phyloP scores from a whole-genome alignment of 1,140 invertebrate species.

The Rhynchophorus ferrugineus region DNA sequence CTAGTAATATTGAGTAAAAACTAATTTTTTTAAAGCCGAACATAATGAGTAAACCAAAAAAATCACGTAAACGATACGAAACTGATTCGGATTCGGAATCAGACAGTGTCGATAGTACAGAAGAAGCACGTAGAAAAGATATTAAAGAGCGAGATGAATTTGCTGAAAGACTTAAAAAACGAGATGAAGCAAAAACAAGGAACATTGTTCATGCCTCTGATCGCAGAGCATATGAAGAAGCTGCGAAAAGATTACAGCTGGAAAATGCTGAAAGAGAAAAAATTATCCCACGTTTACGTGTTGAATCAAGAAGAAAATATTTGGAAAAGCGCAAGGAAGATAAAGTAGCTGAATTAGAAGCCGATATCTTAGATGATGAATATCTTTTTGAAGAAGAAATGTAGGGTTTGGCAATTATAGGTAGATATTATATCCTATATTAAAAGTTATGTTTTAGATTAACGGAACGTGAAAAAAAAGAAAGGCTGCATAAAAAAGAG shows the following conservation, averaged over 20 bases:
- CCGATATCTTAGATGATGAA: constrained; percentile 93
- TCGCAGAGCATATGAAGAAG: constrained; percentile 80
- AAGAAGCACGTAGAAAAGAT: constrained; percentile 63
- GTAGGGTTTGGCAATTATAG: constrained; percentile 48
- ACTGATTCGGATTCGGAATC: constrained; percentile 41
- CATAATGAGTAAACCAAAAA: constrained; percentile 41
- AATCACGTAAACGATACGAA: constrained; percentile 45
- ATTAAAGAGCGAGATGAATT: constrained; percentile 92
- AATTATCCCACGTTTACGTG: constrained; percentile 76
- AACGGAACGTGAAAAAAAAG: constrained; percentile 75
- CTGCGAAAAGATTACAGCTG: constrained; percentile 82
- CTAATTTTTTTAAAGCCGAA: constrained; percentile 1
- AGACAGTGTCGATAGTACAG: constrained; percentile 45
- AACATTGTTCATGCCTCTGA: constrained; percentile 70
- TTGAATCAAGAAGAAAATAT: constrained; percentile 90
- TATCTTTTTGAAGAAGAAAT: constrained; percentile 84
- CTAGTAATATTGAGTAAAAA: too few species aligned
- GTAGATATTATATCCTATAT: not conserved
- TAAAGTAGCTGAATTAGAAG: constrained; percentile 92
- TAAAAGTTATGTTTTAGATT: constrained; percentile 50
- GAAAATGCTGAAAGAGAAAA: constrained; percentile 79
- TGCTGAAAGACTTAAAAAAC: constrained; percentile 75
- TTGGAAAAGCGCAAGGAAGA: constrained; percentile 93
- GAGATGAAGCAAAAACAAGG: constrained; percentile 83
- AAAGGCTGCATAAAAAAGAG: constrained; percentile 86